These are phyloP conservation scores for Xestoiulus laeticollis DNA, from an alignment of 2,888 invertebrate species.

Conservation along the genomic window DNA sequence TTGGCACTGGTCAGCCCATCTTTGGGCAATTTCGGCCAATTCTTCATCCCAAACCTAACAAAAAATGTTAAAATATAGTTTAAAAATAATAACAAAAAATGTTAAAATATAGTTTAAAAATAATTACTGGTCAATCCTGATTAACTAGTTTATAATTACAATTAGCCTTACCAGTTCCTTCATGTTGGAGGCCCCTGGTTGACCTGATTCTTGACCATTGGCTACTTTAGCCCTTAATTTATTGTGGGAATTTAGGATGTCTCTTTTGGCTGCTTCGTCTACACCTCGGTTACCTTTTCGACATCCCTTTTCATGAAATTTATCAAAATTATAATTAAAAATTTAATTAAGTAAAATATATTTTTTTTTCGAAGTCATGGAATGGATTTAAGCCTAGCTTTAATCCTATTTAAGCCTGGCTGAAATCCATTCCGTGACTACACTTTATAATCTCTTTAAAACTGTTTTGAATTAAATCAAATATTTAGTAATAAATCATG, in stretches of 20 bases:
- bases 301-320: neutral
- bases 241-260: conserved; percentile 48
- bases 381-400: neutral
- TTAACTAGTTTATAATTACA: no score
- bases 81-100: neutral
- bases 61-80: neutral
- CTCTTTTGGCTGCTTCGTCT: neutral
- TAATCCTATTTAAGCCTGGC: no score
- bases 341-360: neutral
- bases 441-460: no score
- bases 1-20: conserved; percentile 62
- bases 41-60: conserved; percentile 61
- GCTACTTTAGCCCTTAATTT: conserved; percentile 34
- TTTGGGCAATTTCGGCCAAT: conserved; percentile 62
- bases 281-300: neutral
- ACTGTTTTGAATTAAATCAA: no score
- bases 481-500: no score
- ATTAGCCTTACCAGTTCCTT: conserved; percentile 40
- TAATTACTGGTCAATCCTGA: neutral
- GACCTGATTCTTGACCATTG: conserved; percentile 39
- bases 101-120: neutral
- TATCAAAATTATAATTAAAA: neutral
- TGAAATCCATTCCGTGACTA: no score
- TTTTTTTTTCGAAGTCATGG: neutral
- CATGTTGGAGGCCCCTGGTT: conserved; percentile 44